A percentile compares a stretch with the other conserved stretches of the same genome.
Evolutionary conservation across 2,888 invertebrate species (phyloP).

Genomic region (Diarsia mendica): DNA sequence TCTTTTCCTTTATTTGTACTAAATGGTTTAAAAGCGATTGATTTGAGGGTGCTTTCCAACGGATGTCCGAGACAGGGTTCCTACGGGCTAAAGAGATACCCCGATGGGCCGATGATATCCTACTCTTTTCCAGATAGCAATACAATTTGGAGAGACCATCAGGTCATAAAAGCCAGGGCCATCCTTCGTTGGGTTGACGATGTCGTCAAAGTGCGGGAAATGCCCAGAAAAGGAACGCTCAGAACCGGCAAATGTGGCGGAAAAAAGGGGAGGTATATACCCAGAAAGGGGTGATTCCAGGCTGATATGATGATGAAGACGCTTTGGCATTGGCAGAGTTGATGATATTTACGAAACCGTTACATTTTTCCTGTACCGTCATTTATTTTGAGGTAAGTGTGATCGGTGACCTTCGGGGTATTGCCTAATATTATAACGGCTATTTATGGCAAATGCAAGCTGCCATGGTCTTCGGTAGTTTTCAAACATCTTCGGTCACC

Average conservation of each 20-base stretch:
- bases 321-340: not conserved
- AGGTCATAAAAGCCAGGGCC: too few relatives aligned
- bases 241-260: too few relatives aligned
- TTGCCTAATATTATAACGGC: not conserved
- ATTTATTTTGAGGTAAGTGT: not conserved
- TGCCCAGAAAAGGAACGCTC: too few relatives aligned
- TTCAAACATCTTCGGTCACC: not conserved
- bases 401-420: not conserved
- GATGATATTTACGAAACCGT: not conserved
- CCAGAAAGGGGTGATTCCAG: too few relatives aligned
- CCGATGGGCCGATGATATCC: not conserved
- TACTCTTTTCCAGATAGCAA: not conserved
- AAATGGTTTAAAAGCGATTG: not conserved
- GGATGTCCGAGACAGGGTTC: not conserved
- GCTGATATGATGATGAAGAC: too few relatives aligned
- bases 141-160: too few relatives aligned
- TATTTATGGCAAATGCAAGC: not conserved
- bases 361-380: not conserved
- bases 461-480: not conserved
- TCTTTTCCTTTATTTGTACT: conserved; percentile 2
- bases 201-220: too few relatives aligned
- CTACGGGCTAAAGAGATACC: not conserved
- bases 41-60: not conserved
- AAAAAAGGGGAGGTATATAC: too few relatives aligned
- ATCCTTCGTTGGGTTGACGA: too few relatives aligned